Conservation (phyloP, 2,888 invertebrate species). For the Anaspis maculata region DNA sequence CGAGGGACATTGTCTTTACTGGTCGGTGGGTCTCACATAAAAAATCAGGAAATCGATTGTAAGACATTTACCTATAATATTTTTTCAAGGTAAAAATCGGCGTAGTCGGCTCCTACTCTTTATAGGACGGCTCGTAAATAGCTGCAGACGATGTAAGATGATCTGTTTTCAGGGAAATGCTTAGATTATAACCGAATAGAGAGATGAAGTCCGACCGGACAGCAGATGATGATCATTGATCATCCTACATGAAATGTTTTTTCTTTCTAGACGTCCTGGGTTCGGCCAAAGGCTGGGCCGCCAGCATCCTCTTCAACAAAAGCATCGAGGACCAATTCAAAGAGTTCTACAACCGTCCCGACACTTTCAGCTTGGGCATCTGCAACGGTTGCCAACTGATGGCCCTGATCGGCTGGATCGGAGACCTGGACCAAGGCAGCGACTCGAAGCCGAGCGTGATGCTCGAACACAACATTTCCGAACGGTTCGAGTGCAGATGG, state of each 20-base stretch:
- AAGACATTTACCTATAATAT: too few relatives aligned
- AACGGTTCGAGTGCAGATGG: constrained; percentile 72
- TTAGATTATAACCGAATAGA: too few relatives aligned
- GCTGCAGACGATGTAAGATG: too few relatives aligned
- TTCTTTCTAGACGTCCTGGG: constrained; percentile 93
- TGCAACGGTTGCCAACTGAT: constrained; percentile 98
- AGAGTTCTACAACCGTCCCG: constrained; percentile 58
- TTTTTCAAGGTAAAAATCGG: too few relatives aligned
- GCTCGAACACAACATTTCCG: constrained; percentile 80
- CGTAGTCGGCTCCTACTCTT: too few relatives aligned
- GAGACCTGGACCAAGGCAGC: constrained; percentile 37
- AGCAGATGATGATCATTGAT: constrained; percentile 1
- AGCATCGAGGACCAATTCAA: constrained; percentile 68
- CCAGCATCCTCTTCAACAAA: constrained; percentile 75
- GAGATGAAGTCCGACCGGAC: too few relatives aligned
- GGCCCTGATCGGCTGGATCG: constrained; percentile 88
- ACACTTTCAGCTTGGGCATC: constrained; percentile 95
- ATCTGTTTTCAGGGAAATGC: too few relatives aligned
- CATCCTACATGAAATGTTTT: too few relatives aligned
- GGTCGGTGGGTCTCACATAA: too few relatives aligned
- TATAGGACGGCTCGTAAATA: too few relatives aligned
- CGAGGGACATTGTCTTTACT: too few relatives aligned
- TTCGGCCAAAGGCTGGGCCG: constrained; percentile 98
- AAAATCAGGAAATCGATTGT: too few relatives aligned
- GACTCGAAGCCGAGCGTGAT: constrained; percentile 51